These are phyloP conservation scores for Syngnathus floridae DNA, from an alignment of 2,113 vertebrate species.

Conservation along the genomic window DNA sequence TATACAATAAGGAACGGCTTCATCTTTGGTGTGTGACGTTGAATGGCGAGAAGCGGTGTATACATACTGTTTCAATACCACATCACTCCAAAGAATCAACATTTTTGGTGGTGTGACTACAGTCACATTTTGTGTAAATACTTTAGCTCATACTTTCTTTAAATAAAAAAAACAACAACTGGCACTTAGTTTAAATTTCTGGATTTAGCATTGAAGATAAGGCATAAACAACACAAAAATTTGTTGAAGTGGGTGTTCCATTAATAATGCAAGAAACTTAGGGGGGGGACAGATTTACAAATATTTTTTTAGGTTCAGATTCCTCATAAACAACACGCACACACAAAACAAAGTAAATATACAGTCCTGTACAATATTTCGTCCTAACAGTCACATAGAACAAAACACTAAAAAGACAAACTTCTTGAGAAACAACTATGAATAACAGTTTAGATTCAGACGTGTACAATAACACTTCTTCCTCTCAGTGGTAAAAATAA, in stretches of 20 bases:
- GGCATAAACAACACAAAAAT: too few species aligned
- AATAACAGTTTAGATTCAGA: constrained; percentile 39
- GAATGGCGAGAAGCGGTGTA: neutral
- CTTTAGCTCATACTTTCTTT: neutral
- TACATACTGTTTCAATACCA: too few species aligned
- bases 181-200: neutral
- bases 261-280: neutral
- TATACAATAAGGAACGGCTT: neutral
- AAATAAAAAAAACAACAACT: too few species aligned
- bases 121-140: neutral
- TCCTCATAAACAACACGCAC: neutral
- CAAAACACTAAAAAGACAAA: constrained; percentile 22
- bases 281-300: neutral
- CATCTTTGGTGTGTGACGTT: neutral
- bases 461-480: constrained; percentile 26
- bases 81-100: neutral
- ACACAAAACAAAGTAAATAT: neutral
- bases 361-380: neutral
- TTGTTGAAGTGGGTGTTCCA: neutral
- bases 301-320: neutral
- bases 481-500: constrained; percentile 22
- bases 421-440: constrained; percentile 24
- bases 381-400: constrained; percentile 20
- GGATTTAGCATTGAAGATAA: neutral
- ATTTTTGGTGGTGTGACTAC: neutral